Conservation (phyloP, 2,113 vertebrate genomes). For the Rana temporaria region DNA sequence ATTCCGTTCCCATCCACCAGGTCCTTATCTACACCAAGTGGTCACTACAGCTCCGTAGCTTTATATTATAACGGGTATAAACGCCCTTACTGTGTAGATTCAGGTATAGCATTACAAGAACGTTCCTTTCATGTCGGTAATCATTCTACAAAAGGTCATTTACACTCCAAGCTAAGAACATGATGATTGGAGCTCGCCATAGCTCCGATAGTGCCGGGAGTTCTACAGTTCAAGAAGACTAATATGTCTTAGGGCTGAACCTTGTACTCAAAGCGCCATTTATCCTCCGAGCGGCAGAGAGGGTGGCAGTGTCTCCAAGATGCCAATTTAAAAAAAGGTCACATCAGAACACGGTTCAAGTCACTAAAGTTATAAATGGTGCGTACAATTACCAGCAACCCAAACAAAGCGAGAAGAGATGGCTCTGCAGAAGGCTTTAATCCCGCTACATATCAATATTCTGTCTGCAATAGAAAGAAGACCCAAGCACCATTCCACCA, state of each 20-base stretch:
- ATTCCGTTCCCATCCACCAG: too few species aligned
- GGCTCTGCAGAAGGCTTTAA: not conserved
- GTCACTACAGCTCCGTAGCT: too few species aligned
- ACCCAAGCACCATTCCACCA: not conserved
- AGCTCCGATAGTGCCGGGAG: not conserved
- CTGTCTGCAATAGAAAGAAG: slow-evolving; percentile 14
- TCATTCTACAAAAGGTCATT: not conserved
- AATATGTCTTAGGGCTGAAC: not conserved
- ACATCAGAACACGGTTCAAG: slow-evolving; percentile 36
- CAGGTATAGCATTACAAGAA: too few species aligned
- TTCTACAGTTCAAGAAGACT: not conserved
- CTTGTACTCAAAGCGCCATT: slow-evolving; percentile 9
- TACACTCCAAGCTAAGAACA: not conserved
- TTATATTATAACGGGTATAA: too few species aligned
- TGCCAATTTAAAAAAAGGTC: slow-evolving; percentile 20
- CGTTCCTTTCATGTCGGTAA: too few species aligned
- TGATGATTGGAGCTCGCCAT: not conserved
- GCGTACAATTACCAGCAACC: slow-evolving; percentile 2
- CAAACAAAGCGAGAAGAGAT: slow-evolving; percentile 23
- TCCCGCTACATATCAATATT: slow-evolving; percentile 29
- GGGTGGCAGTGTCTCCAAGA: not conserved
- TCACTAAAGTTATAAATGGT: slow-evolving; percentile 17
- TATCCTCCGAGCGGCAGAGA: not conserved
- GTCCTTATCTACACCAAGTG: too few species aligned
- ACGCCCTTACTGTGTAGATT: too few species aligned